Conservation (phyloP, 2,888 invertebrate genomes). For the Scrobipalpa costella region DNA sequence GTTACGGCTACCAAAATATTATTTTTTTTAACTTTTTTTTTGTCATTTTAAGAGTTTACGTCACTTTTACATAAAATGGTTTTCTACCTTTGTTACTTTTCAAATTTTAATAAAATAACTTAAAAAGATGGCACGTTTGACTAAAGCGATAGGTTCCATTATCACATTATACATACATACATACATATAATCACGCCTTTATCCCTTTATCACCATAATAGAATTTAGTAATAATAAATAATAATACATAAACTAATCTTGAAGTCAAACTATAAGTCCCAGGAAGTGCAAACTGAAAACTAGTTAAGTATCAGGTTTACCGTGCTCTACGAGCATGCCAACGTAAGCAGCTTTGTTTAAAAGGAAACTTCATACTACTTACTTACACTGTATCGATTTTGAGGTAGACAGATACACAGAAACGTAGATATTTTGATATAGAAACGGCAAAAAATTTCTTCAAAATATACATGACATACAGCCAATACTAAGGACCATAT, state of each 20-base stretch:
- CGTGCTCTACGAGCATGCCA: conserved; percentile 4
- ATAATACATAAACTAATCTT: not conserved
- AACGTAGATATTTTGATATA: not conserved
- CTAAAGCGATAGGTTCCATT: too few species aligned
- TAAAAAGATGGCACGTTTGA: too few species aligned
- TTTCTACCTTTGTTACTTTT: too few species aligned
- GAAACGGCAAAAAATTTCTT: not conserved
- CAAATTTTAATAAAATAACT: too few species aligned
- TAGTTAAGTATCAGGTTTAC: conserved; percentile 21
- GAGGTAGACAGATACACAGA: conserved; percentile 5
- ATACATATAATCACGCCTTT: too few species aligned
- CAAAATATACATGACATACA: not conserved
- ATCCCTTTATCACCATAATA: too few species aligned
- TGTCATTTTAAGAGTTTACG: too few species aligned
- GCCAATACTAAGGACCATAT: not conserved
- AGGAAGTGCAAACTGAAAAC: conserved; percentile 10
- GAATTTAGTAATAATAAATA: not conserved
- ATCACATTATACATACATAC: too few species aligned
- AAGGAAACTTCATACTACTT: conserved; percentile 29
- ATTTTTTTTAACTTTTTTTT: too few species aligned
- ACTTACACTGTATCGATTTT: conserved; percentile 28
- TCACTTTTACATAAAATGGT: too few species aligned
- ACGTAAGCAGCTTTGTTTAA: conserved; percentile 29
- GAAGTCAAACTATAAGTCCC: not conserved
- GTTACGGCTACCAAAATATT: too few species aligned